Evolutionary conservation across 2,888 invertebrate species (phyloP), one percentile per base, ranked within the genome.

Genomic region (Hypsopygia costalis): DNA sequence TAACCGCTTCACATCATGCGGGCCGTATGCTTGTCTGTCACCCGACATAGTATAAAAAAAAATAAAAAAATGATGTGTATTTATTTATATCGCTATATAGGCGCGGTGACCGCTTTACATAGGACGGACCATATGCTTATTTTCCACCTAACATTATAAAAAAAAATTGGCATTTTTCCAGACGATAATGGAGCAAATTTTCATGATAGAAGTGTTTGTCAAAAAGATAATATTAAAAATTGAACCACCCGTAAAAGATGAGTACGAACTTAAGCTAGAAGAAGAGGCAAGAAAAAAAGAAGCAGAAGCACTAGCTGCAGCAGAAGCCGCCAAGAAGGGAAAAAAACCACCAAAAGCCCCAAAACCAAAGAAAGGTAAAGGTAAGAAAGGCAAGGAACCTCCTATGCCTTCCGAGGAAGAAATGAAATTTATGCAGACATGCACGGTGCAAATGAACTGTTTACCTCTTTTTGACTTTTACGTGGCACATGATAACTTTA

Each of bases 201-300:
- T 87, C 40, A 85, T 88, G 86, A 78, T 88, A 16, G 88, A 88
- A 59, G 74, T 83, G 1, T 85, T 77, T 41, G 85, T 88, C 3
- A 85, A 85, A 53, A 83, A 70, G 48, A 85, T 87, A 6, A 44
- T 85, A 29, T 58, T 88, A 0, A 87, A 88, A 64, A 55, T 87
- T 41, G 86, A 83, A 43, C 87, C 87, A 42, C 76, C 76, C 0
- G 69, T 60, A 36, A 88, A 87, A 69, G 87, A 87, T 73, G 87
- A 74, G 49, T 86, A 77, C 32, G 88, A 88, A 62, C 60, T 88
- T 8, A 59, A 49, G 47, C 43, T 73, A 58, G 86, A 86, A 60
- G 88, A 58, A 49, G 85, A 81, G 46, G 77, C 73, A 34, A 61
- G 53, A 1, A 74, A 44, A 45, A 65, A 58, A 46, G 81, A 82